These are phyloP conservation scores for Epinephelus fuscoguttatus DNA, from an alignment of 2,113 vertebrate species.

Conservation along the genomic window DNA sequence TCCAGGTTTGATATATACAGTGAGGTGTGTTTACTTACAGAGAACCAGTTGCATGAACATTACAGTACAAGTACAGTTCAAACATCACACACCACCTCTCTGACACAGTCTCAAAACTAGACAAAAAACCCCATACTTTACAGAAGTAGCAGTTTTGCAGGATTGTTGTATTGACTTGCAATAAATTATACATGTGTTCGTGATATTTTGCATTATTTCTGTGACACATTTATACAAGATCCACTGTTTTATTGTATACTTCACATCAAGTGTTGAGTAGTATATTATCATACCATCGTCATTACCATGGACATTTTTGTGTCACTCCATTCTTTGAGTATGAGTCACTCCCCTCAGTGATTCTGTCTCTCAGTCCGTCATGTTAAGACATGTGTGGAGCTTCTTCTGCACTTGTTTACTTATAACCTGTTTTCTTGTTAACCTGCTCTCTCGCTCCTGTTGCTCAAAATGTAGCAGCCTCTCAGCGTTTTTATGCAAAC, in stretches of 20 bases:
- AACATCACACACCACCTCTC: background rate
- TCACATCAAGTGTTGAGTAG: background rate
- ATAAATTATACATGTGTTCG: background rate
- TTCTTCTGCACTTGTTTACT: constrained; percentile 4
- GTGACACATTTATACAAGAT: background rate
- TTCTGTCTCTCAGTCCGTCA: constrained; percentile 26
- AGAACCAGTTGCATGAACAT: background rate
- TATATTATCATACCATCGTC: background rate
- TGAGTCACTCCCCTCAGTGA: constrained; percentile 24
- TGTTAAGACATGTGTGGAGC: constrained; percentile 56
- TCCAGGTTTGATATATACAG: too few species aligned
- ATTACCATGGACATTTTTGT: background rate
- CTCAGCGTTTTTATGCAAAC: background rate
- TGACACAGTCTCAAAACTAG: background rate
- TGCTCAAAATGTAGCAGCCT: background rate
- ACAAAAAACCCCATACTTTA: background rate
- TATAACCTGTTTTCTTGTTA: constrained; percentile 29
- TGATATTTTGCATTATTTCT: background rate
- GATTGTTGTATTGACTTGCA: background rate
- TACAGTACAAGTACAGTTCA: background rate
- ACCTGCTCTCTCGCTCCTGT: background rate
- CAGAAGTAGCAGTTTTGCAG: background rate
- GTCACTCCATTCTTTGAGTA: constrained; percentile 12
- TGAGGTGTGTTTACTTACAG: background rate
- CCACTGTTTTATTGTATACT: background rate